Evolutionary conservation across 1,140 invertebrate species (phyloP).

Genomic region (Oryzaephilus surinamensis): DNA sequence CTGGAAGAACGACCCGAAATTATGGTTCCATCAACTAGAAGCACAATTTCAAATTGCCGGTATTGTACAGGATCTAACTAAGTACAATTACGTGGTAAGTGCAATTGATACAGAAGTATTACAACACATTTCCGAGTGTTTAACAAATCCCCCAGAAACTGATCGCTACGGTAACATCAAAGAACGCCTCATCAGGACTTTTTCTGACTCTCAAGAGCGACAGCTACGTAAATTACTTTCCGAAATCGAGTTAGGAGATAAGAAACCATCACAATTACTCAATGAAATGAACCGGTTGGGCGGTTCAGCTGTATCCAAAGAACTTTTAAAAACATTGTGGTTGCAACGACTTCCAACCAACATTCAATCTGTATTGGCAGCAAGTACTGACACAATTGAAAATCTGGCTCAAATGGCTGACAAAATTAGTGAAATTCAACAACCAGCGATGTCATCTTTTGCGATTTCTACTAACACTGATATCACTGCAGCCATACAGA

Average conservation of each 20-base stretch:
- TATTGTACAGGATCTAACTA: too few relatives aligned
- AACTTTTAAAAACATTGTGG: not conserved
- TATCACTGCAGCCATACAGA: not conserved
- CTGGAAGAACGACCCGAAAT: too few relatives aligned
- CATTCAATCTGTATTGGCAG: not conserved
- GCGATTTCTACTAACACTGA: not conserved
- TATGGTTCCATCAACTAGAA: too few relatives aligned
- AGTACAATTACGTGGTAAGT: too few relatives aligned
- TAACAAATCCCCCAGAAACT: too few relatives aligned
- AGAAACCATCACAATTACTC: not conserved
- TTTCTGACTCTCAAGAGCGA: too few relatives aligned
- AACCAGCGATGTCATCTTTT: not conserved
- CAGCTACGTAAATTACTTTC: too few relatives aligned
- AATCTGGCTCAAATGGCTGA: not conserved
- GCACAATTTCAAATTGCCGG: too few relatives aligned
- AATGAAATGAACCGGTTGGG: not conserved
- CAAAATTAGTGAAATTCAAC: not conserved
- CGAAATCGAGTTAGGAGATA: not conserved
- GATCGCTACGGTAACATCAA: too few relatives aligned
- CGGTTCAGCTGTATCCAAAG: not conserved
- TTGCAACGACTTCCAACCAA: not conserved
- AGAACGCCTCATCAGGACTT: too few relatives aligned
- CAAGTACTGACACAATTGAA: not conserved
- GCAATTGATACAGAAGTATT: too few relatives aligned
- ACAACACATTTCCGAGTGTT: too few relatives aligned